Conservation (phyloP, 2,888 invertebrate species). For the Mechanitis messenoides region DNA sequence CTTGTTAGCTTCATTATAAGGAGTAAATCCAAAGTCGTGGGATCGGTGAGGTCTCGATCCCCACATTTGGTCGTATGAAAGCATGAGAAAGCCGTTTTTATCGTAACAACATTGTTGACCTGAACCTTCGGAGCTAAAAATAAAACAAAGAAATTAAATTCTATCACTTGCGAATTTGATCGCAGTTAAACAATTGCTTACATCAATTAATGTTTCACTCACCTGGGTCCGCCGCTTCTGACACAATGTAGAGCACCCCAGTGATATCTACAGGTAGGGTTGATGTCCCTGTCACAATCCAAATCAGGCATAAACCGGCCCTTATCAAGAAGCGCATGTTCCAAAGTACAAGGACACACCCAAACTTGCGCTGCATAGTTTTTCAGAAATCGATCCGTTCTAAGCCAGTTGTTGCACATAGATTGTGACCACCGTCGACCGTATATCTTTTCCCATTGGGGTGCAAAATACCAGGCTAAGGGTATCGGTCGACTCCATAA, state of each 20-base stretch:
- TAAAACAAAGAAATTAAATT: neutral
- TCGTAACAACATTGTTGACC: slow-evolving; percentile 99
- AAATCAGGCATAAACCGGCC: slow-evolving; percentile 94
- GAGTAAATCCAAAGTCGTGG: slow-evolving; percentile 93
- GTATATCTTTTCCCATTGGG: slow-evolving; percentile 89
- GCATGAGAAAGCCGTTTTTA: slow-evolving; percentile 91
- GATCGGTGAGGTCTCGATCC: slow-evolving; percentile 91
- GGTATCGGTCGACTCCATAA: slow-evolving; percentile 96
- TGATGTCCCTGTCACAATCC: slow-evolving; percentile 93
- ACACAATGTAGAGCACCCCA: slow-evolving; percentile 95
- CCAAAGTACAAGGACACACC: slow-evolving; percentile 93
- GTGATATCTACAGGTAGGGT: slow-evolving; percentile 91
- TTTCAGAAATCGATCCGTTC: slow-evolving; percentile 86
- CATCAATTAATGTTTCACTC: slow-evolving; percentile 47
- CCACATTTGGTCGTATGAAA: slow-evolving; percentile 97
- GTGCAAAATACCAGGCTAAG: slow-evolving; percentile 92
- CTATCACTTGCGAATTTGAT: neutral
- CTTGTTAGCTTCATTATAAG: slow-evolving; percentile 96
- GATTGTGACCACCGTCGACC: slow-evolving; percentile 89
- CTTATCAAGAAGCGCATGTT: slow-evolving; percentile 93
- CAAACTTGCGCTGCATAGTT: slow-evolving; percentile 90
- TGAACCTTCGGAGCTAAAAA: slow-evolving; percentile 85
- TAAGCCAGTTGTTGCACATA: slow-evolving; percentile 94
- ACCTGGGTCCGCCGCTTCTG: slow-evolving; percentile 93
- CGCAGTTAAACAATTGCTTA: neutral